Percentiles rank a stretch among this genome's conserved stretches.
These are phyloP conservation scores for Drosophila auraria DNA, from an alignment of 1,140 invertebrate genomes.

Conservation along the genomic window DNA sequence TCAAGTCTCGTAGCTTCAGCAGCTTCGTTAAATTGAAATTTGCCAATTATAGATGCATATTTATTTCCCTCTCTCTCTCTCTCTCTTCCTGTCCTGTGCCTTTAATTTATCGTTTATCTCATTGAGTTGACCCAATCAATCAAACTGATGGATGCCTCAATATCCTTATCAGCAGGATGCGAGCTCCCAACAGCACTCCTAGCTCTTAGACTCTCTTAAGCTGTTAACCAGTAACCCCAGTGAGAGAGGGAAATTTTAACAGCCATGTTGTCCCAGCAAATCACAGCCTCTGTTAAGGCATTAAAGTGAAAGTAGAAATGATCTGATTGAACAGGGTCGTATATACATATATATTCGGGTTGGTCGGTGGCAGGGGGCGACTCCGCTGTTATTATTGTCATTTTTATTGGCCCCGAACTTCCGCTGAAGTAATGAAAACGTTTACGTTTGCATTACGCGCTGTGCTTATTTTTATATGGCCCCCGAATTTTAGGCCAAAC, in stretches of 20 bases:
- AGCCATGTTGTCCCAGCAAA: conserved; percentile 4
- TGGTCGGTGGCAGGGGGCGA: not conserved
- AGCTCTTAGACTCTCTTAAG: conserved; percentile 47
- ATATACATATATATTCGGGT: conserved; percentile 15
- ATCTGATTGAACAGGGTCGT: conserved; percentile 62
- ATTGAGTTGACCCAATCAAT: conserved; percentile 27
- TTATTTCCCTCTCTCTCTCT: conserved; percentile 11
- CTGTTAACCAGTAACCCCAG: conserved; percentile 29
- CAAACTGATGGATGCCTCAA: conserved; percentile 36
- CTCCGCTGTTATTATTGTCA: conserved; percentile 66
- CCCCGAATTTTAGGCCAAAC: conserved; percentile 56
- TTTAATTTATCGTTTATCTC: conserved; percentile 17
- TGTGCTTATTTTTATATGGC: conserved; percentile 60
- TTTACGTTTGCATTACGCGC: conserved; percentile 73
- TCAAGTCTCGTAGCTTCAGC: not conserved
- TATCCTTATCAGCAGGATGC: conserved; percentile 20
- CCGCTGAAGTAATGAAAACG: conserved; percentile 74
- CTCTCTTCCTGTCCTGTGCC: not conserved
- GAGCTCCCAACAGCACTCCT: not conserved
- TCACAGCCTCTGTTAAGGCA: conserved; percentile 24
- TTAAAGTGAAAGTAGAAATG: conserved; percentile 57
- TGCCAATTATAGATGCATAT: conserved; percentile 36
- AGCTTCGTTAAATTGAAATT: not conserved
- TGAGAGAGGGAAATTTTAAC: conserved; percentile 66
- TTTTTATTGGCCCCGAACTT: conserved; percentile 76